Percentiles rank a stretch among this genome's conserved stretches.
phyloP scores from a whole-genome alignment of 2,888 invertebrate species.

The Psylliodes chrysocephalus region DNA sequence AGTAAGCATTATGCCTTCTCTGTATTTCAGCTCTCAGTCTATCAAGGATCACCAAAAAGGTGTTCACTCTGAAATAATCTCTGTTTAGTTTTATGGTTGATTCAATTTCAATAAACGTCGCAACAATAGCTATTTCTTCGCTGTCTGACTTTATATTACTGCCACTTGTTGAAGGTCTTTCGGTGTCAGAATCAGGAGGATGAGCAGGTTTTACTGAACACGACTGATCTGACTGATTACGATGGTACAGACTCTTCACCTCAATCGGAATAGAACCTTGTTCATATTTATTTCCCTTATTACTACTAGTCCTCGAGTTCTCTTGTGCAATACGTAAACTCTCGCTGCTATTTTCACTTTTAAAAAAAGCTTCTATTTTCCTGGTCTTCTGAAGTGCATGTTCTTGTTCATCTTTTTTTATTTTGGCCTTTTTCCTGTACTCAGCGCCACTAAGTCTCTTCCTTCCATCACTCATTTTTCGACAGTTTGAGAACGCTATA shows the following conservation, averaged over 20 bases:
- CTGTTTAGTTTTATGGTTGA: not conserved
- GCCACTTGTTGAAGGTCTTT: conserved; percentile 9
- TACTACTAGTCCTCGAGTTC: conserved; percentile 8
- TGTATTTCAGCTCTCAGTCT: conserved; percentile 33
- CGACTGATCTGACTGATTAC: conserved; percentile 16
- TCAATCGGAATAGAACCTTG: conserved; percentile 20
- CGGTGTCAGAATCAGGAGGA: conserved; percentile 23
- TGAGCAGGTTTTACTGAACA: conserved; percentile 22
- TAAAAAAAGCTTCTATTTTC: no score
- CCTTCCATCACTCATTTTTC: no score
- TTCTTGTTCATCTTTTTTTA: no score
- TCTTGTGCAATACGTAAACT: no score
- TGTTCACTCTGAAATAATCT: no score
- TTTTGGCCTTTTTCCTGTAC: no score
- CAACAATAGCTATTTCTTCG: conserved; percentile 1
- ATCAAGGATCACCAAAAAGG: no score
- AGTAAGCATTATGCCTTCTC: conserved; percentile 27
- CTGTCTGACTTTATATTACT: conserved; percentile 1
- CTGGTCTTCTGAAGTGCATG: no score
- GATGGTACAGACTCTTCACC: conserved; percentile 20
- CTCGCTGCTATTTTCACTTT: no score
- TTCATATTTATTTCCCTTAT: conserved; percentile 20
- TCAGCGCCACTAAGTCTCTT: no score
- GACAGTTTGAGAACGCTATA: no score
- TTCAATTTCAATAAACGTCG: not conserved